Evolutionary conservation across 2,797 vertebrate species (phyloP).

Genomic region (Leuciscus waleckii): DNA sequence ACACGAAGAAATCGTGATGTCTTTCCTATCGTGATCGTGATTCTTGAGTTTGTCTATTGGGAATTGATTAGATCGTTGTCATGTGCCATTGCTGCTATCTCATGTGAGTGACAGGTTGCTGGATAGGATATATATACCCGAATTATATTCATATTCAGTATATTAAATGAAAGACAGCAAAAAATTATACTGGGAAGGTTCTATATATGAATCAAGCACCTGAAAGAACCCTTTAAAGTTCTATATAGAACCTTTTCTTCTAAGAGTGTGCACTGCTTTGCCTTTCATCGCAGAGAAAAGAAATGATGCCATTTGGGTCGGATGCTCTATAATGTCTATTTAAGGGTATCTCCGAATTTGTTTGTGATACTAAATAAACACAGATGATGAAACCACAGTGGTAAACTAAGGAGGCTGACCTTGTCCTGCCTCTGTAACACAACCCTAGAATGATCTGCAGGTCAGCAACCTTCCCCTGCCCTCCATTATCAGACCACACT

Average conservation of each 20-base stretch:
- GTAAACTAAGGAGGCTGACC: slow-evolving; percentile 66
- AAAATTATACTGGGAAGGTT: not conserved
- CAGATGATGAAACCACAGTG: slow-evolving; percentile 66
- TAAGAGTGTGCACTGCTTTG: not conserved
- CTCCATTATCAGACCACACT: slow-evolving; percentile 61
- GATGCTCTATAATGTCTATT: slow-evolving; percentile 57
- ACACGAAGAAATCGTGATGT: not conserved
- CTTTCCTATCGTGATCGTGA: not conserved
- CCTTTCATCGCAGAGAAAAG: slow-evolving; percentile 39
- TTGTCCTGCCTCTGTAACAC: slow-evolving; percentile 65
- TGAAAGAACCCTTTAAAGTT: not conserved
- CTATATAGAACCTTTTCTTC: not conserved
- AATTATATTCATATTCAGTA: not conserved
- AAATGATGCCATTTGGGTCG: slow-evolving; percentile 57
- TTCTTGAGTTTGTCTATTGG: not conserved
- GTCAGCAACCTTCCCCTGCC: slow-evolving; percentile 66
- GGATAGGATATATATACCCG: not conserved
- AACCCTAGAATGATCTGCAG: slow-evolving; percentile 65
- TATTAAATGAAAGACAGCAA: not conserved
- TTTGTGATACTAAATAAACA: slow-evolving; percentile 68
- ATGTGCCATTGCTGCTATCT: not conserved
- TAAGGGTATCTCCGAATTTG: slow-evolving; percentile 62
- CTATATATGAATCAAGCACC: not conserved
- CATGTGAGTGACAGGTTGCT: not conserved
- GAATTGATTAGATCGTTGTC: not conserved